Percentiles rank a stretch among this genome's conserved stretches.
Evolutionary conservation across 2,888 invertebrate genomes (phyloP).

Genomic region (Drosophila ezoana): DNA sequence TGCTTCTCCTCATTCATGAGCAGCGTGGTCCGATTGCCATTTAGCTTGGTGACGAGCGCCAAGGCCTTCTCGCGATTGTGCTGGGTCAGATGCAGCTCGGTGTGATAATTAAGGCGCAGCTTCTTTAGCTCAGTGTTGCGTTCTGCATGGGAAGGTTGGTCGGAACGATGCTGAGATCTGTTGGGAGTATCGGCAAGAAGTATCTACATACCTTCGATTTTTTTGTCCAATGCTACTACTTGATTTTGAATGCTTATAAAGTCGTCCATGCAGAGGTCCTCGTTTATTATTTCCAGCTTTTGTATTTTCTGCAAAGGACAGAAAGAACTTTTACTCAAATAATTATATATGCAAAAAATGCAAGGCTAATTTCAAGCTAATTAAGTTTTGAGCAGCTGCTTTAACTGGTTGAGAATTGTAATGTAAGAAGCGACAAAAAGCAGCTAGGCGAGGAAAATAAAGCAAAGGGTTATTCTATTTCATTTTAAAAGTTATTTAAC

Average conservation of each 20-base stretch:
- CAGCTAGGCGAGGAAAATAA: too few species aligned
- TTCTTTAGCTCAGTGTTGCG: constrained; percentile 73
- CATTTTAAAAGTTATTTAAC: too few species aligned
- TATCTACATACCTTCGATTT: constrained; percentile 77
- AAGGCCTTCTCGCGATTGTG: constrained; percentile 80
- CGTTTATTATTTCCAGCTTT: constrained; percentile 75
- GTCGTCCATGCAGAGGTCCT: constrained; percentile 71
- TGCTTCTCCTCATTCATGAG: constrained; percentile 7
- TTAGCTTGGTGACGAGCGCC: constrained; percentile 49
- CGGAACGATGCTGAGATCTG: not conserved
- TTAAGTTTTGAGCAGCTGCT: too few species aligned
- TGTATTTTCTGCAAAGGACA: constrained; percentile 60
- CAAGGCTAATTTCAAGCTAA: too few species aligned
- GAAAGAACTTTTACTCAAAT: too few species aligned
- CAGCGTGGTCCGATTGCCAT: constrained; percentile 7
- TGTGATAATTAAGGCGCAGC: constrained; percentile 63
- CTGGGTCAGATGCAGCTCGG: constrained; percentile 72
- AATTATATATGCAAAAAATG: too few species aligned
- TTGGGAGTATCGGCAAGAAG: too few species aligned
- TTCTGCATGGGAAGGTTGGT: constrained; percentile 53
- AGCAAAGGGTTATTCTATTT: too few species aligned
- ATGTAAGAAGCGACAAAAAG: too few species aligned
- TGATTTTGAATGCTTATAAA: constrained; percentile 79
- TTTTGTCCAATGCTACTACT: constrained; percentile 73
- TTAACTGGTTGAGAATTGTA: too few species aligned